Base-by-base conservation (phyloP, 1,140 invertebrate species). In the Halictus rubicundus region DNA sequence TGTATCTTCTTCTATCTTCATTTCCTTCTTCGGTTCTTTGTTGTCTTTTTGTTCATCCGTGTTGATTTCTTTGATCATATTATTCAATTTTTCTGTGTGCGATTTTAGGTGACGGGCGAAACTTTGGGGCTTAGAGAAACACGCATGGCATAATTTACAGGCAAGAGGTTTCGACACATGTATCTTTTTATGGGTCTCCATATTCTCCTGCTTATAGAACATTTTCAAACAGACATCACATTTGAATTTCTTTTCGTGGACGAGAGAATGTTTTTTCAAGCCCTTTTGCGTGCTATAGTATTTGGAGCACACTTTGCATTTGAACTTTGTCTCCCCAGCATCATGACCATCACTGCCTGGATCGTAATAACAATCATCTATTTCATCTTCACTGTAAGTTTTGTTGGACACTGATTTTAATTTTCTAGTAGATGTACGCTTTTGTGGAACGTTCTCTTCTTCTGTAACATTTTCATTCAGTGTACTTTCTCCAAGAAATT, bases 301-400 rank as follows among this genome's bases (percentile, higher is more conserved):
- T 59, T 92, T 93, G 0, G 84, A 88, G 59, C 92, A 93, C 4
- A 89, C 57, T n/a, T 91, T 88, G 46, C 92, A 93, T 23, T 90
- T 88, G 57, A 90, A 93, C 64, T 90, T 89, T 7, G 80, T 88
- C 27, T 88, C 88, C 27, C 89, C 85, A 2, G 72, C 71, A 68
- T 88, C 83, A 59, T 88, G 86, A 74, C 81, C 87, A 7, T 89
- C 87, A 23, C 87, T 90, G 10, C 78, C 84, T 32, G 78, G 86
- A 39, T 87, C 81, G 59, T 88, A 89, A 80, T 89, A 90, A 87
- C 90, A 87, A 10, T 89, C 85, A 39, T 87, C 88, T 7, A 84
- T 73, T 27, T 89, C 89, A 12, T 91, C 88, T 39, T 90, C 89
- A 2, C 88, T 88, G 19, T 91, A 90, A 0, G 80, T 78, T 32